Percentiles rank a stretch among this genome's conserved stretches.
These are phyloP conservation scores for Drosophila hydei DNA, from an alignment of 1,140 invertebrate genomes.

Conservation along the genomic window DNA sequence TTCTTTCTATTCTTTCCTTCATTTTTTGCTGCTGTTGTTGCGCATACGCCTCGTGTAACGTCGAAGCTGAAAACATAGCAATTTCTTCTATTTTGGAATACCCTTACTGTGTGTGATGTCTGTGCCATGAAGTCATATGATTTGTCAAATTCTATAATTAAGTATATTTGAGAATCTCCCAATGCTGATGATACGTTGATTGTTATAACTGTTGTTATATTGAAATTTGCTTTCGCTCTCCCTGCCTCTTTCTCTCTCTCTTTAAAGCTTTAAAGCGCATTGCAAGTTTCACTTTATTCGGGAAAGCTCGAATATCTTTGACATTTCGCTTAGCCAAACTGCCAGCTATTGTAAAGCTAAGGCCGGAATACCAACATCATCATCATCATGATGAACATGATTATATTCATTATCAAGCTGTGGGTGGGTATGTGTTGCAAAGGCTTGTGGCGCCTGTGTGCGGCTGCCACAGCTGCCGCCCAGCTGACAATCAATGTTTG, in stretches of 20 bases:
- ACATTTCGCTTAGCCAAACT: conserved; percentile 17
- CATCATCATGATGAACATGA: conserved; percentile 8
- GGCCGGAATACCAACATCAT: conserved; percentile 23
- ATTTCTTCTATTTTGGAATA: too few relatives aligned
- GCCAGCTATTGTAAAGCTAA: conserved; percentile 23
- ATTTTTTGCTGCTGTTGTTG: conserved; percentile 24
- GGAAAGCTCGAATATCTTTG: conserved; percentile 4
- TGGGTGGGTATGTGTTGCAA: too few relatives aligned
- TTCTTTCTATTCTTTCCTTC: neutral
- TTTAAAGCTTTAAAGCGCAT: conserved; percentile 3
- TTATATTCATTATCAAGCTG: conserved; percentile 13
- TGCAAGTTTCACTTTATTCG: neutral
- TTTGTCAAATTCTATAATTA: too few relatives aligned
- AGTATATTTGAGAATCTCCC: too few relatives aligned
- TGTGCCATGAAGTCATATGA: too few relatives aligned
- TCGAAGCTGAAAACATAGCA: too few relatives aligned
- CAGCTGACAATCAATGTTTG: conserved; percentile 81
- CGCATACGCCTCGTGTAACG: conserved; percentile 39
- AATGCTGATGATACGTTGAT: too few relatives aligned
- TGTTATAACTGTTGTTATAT: too few relatives aligned
- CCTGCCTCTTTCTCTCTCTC: too few relatives aligned
- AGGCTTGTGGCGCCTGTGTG: neutral
- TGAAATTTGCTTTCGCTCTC: too few relatives aligned
- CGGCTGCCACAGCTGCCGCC: conserved; percentile 3
- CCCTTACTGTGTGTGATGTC: too few relatives aligned